These are phyloP conservation scores for Tenualosa thibaudeaui DNA, from an alignment of 2,797 vertebrate genomes.

Conservation along the genomic window DNA sequence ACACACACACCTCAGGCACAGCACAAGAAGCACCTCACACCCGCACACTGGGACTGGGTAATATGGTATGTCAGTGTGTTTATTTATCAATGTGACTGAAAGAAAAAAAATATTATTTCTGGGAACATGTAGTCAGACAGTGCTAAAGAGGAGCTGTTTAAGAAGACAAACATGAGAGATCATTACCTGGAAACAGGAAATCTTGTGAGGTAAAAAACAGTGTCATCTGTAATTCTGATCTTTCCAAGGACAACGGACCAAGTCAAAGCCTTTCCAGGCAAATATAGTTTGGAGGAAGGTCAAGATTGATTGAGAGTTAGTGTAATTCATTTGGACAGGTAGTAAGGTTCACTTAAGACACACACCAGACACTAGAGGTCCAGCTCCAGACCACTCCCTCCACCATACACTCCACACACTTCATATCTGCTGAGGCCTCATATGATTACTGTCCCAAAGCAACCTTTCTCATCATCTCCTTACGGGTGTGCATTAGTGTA, in stretches of 20 bases:
- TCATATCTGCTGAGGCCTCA: background rate
- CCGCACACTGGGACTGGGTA: background rate
- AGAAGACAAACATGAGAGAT: no score
- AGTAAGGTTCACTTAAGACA: background rate
- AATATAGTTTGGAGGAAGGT: constrained; percentile 2
- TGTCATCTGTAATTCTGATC: background rate
- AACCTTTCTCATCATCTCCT: background rate
- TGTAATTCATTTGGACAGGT: background rate
- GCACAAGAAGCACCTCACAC: background rate
- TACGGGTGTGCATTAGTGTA: background rate
- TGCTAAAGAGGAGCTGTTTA: no score
- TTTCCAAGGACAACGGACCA: background rate
- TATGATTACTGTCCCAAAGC: background rate
- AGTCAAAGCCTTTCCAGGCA: background rate
- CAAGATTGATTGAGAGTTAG: background rate
- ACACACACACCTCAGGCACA: background rate
- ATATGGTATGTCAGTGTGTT: background rate
- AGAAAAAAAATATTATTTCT: background rate
- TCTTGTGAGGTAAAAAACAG: background rate
- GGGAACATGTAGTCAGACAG: background rate
- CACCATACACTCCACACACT: background rate
- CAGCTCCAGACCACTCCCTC: background rate
- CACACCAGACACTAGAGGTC: background rate
- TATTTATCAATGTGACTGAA: background rate
- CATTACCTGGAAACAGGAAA: background rate